Conservation (phyloP, 2,888 invertebrate species). For the Ophion costatus region DNA sequence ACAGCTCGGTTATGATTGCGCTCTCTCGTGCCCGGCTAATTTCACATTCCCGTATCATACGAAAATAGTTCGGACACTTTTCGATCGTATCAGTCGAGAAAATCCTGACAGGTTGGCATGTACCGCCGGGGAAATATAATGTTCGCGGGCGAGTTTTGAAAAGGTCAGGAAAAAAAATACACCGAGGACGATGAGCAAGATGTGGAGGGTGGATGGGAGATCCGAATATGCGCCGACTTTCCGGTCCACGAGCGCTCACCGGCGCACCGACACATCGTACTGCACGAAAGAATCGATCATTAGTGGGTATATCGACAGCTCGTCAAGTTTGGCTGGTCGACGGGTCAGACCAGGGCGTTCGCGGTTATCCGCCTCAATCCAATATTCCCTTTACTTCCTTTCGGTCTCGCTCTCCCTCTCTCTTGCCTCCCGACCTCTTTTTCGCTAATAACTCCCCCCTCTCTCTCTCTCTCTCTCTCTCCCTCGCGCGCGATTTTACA, state of each 20-base stretch:
- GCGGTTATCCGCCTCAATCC: constrained; percentile 60
- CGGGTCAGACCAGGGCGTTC: constrained; percentile 36
- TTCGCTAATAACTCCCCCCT: constrained; percentile 36
- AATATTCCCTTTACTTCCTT: constrained; percentile 20
- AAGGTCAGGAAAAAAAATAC: constrained; percentile 5
- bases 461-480: not conserved
- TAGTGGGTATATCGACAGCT: constrained; percentile 63
- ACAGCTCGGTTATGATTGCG: too few species aligned
- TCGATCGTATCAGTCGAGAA: constrained; percentile 22
- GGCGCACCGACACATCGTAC: constrained; percentile 5
- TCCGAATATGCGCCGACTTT: constrained; percentile 4
- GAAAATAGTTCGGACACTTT: constrained; percentile 29
- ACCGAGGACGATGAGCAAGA: not conserved
- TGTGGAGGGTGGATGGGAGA: not conserved
- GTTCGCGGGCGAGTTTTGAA: constrained; percentile 40
- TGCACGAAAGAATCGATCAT: constrained; percentile 63
- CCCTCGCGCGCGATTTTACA: too few species aligned
- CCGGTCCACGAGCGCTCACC: constrained; percentile 11
- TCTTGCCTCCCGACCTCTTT: constrained; percentile 17
- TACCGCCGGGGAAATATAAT: constrained; percentile 46
- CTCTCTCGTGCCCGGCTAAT: too few species aligned
- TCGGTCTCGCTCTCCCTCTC: not conserved
- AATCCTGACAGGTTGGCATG: constrained; percentile 38
- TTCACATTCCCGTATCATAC: too few species aligned
- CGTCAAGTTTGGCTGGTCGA: constrained; percentile 56